Conservation (phyloP, 2,113 vertebrate genomes). For the Solea senegalensis region DNA sequence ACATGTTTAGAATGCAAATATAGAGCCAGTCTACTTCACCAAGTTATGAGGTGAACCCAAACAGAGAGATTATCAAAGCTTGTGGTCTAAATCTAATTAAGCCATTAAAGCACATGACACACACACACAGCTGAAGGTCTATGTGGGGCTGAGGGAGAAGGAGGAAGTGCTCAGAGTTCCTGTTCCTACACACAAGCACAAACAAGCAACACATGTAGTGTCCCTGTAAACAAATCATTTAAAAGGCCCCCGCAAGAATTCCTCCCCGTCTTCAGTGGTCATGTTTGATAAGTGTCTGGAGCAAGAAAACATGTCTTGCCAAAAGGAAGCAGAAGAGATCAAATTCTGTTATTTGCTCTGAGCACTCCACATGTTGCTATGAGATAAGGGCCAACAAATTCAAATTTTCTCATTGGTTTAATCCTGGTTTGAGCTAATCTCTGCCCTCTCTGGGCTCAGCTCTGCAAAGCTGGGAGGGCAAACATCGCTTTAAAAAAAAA, state of each 20-base stretch:
- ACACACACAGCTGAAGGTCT: constrained; percentile 32
- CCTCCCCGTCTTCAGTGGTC: constrained; percentile 70
- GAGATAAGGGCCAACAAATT: constrained; percentile 80
- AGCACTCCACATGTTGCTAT: constrained; percentile 72
- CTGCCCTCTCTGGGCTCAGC: constrained; percentile 77
- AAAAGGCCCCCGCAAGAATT: constrained; percentile 44
- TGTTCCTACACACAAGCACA: constrained; percentile 37
- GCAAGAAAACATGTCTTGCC: constrained; percentile 69
- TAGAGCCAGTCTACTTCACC: constrained; percentile 65
- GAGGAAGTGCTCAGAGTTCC: constrained; percentile 13
- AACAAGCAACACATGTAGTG: constrained; percentile 50
- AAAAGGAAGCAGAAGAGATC: constrained; percentile 67
- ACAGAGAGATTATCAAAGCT: constrained; percentile 72
- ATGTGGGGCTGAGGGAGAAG: constrained; percentile 4
- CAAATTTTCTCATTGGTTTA: constrained; percentile 78
- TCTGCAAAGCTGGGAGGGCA: constrained; percentile 69
- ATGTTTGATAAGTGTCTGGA: constrained; percentile 77
- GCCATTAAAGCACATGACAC: constrained; percentile 50
- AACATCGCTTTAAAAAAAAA: constrained; percentile 49
- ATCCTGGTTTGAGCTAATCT: constrained; percentile 76
- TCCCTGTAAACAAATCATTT: constrained; percentile 65
- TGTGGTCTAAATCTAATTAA: constrained; percentile 62
- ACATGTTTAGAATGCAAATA: constrained; percentile 82
- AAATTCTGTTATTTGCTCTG: constrained; percentile 77
- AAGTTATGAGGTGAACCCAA: constrained; percentile 73